phyloP scores from a whole-genome alignment of 1,140 invertebrate genomes.

The Vollenhovia emeryi region DNA sequence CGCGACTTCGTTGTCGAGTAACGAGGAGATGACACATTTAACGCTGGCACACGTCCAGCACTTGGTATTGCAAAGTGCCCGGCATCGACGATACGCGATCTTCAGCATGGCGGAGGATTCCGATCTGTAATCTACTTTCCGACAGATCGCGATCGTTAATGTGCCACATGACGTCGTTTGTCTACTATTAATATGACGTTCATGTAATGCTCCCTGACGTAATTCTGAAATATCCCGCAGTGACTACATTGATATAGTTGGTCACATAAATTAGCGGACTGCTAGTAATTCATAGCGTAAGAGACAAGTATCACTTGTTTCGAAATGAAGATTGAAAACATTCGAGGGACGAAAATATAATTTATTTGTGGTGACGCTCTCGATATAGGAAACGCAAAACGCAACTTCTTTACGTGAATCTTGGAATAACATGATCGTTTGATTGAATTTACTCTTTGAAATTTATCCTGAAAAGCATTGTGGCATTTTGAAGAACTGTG shows the following conservation, averaged over 20 bases:
- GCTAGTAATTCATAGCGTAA: not conserved
- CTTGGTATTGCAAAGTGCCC: not conserved
- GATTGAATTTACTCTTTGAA: no score
- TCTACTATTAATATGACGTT: conserved; percentile 27
- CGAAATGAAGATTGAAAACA: not conserved
- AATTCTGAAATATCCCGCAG: not conserved
- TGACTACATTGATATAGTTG: not conserved
- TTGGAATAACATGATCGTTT: not conserved
- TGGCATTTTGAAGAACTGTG: no score
- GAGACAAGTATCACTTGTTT: not conserved
- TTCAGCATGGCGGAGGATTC: not conserved
- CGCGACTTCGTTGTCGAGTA: conserved; percentile 33
- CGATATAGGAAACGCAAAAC: not conserved
- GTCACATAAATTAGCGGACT: not conserved
- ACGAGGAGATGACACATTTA: conserved; percentile 57
- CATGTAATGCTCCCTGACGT: not conserved
- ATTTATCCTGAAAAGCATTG: no score
- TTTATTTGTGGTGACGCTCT: not conserved
- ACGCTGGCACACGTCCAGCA: conserved; percentile 35
- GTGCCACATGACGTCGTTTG: not conserved
- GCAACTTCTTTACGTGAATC: not conserved
- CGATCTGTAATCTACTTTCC: not conserved
- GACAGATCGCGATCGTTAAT: conserved; percentile 31
- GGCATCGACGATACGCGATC: conserved; percentile 12
- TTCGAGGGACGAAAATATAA: not conserved